Evolutionary conservation across 2,113 vertebrate genomes (phyloP).

Genomic region (Taxidea taxus): DNA sequence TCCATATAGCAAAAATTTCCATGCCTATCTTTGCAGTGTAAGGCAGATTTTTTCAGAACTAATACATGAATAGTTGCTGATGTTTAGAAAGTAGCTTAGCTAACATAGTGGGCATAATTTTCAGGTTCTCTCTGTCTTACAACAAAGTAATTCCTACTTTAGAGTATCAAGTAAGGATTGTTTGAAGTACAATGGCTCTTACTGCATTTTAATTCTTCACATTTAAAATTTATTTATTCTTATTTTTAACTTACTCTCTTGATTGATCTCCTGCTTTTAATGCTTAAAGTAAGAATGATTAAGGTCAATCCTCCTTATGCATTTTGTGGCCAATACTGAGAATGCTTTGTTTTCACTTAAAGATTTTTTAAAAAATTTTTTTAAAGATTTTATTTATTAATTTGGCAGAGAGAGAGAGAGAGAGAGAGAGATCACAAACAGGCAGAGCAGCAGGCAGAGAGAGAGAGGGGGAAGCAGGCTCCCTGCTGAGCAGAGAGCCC

Average conservation of each 20-base stretch:
- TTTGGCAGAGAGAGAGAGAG: too few species aligned
- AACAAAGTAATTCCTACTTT: not conserved
- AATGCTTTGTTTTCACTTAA: not conserved
- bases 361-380: too few species aligned
- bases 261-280: not conserved
- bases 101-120: slow-evolving; percentile 10
- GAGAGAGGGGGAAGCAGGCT: too few species aligned
- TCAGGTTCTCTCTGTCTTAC: not conserved
- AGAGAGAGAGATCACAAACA: too few species aligned
- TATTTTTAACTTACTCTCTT: not conserved
- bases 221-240: not conserved
- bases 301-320: not conserved
- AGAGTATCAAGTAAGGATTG: not conserved
- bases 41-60: not conserved
- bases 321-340: not conserved
- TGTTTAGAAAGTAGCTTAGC: slow-evolving; percentile 20
- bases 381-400: too few species aligned
- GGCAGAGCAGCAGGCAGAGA: too few species aligned
- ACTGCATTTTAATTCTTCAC: not conserved
- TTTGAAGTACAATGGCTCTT: not conserved
- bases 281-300: not conserved
- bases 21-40: not conserved
- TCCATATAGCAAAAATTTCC: not conserved
- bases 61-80: not conserved
- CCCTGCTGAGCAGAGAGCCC: too few species aligned